phyloP scores from a whole-genome alignment of 2,113 vertebrate species.

The Rana temporaria region DNA sequence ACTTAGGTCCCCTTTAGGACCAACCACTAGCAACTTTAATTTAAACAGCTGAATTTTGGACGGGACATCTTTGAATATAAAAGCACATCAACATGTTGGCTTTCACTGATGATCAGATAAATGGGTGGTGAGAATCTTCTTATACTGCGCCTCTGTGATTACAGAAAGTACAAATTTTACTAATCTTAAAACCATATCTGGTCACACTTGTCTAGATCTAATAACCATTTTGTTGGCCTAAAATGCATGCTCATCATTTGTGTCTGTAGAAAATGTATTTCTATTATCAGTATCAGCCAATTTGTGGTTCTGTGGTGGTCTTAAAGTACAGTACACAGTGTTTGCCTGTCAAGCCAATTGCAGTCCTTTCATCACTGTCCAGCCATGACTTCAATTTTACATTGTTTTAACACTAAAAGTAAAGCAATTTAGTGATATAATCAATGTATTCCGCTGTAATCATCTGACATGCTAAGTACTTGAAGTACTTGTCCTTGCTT shows the following conservation, averaged over 20 bases:
- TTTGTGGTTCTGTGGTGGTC: neutral
- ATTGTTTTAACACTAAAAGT: slow-evolving; percentile 22
- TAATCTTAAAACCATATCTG: too few species aligned
- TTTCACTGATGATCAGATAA: too few species aligned
- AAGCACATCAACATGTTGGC: too few species aligned
- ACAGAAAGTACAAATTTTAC: too few species aligned
- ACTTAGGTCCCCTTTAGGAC: too few species aligned
- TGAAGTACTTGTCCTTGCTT: slow-evolving; percentile 10
- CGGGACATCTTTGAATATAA: too few species aligned
- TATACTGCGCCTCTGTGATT: too few species aligned
- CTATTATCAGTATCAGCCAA: neutral
- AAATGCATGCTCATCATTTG: neutral
- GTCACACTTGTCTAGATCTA: too few species aligned
- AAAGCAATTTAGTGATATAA: slow-evolving; percentile 29
- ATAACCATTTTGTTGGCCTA: too few species aligned
- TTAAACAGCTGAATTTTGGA: too few species aligned
- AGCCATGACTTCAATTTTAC: slow-evolving; percentile 16
- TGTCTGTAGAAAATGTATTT: neutral
- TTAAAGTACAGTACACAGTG: slow-evolving; percentile 22
- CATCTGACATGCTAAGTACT: neutral
- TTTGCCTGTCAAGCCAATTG: neutral
- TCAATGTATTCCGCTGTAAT: slow-evolving; percentile 20
- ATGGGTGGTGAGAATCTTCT: too few species aligned
- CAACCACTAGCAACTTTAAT: too few species aligned
- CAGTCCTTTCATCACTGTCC: neutral